These are phyloP conservation scores for Crenichthys baileyi DNA, from an alignment of 2,797 vertebrate genomes.

Conservation along the genomic window DNA sequence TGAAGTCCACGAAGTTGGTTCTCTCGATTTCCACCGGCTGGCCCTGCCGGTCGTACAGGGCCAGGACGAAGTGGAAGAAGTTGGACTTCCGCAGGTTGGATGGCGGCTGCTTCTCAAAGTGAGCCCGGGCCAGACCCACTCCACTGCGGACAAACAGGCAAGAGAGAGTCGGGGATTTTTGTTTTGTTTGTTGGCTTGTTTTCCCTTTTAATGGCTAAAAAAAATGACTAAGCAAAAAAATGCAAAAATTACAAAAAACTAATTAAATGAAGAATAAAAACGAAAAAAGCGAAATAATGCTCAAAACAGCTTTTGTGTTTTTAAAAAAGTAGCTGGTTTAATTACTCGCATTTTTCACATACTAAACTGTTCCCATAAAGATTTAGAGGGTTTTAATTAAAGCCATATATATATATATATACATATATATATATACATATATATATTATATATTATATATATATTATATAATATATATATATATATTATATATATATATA, in stretches of 20 bases:
- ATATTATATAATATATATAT: conserved; percentile 1
- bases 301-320: neutral
- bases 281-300: neutral
- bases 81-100: conserved; percentile 99
- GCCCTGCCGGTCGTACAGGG: conserved; percentile 97
- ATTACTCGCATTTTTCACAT: neutral
- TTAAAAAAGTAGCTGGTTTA: neutral
- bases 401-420: neutral
- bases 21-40: conserved; percentile 99
- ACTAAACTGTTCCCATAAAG: neutral
- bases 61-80: conserved; percentile 99
- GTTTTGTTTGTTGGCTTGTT: neutral
- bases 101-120: conserved; percentile 99
- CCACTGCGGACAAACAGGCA: conserved; percentile 88
- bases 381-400: neutral
- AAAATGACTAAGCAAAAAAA: neutral
- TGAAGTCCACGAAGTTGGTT: conserved; percentile 96
- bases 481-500: too few relatives aligned
- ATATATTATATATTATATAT: neutral
- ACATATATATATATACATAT: neutral
- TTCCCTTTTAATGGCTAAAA: conserved; percentile 10
- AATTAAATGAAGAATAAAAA: neutral
- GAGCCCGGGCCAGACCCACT: conserved; percentile 96
- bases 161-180: conserved; percentile 22
- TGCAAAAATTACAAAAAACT: neutral